phyloP scores from a whole-genome alignment of 2,113 vertebrate genomes.

The Scolopax mira region DNA sequence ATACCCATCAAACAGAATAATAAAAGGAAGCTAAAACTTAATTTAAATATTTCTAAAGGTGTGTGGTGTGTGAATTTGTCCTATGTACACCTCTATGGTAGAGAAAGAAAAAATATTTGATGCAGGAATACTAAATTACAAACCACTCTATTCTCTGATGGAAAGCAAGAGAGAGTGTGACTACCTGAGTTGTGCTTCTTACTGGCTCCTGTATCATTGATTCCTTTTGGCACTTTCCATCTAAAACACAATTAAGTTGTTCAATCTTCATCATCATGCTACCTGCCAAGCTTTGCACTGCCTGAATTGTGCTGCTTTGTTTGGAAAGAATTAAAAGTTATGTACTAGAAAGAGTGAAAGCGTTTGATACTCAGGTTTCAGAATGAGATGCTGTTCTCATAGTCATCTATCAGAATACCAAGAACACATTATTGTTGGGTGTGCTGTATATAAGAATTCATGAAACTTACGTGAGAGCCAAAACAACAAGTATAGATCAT shows the following conservation, averaged over 20 bases:
- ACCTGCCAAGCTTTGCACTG: not conserved
- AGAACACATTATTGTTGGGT: not conserved
- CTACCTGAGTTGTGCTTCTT: not conserved
- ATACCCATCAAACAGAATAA: not conserved
- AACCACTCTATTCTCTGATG: not conserved
- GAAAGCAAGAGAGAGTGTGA: not conserved
- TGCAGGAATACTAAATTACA: not conserved
- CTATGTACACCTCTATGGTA: not conserved
- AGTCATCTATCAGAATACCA: not conserved
- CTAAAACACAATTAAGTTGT: slow-evolving; percentile 17
- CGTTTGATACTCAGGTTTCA: not conserved
- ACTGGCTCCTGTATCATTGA: not conserved
- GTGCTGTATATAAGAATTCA: not conserved
- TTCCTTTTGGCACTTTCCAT: slow-evolving; percentile 44
- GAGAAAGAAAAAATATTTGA: not conserved
- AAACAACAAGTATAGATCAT: not conserved
- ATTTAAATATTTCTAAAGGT: not conserved
- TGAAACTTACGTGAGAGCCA: not conserved
- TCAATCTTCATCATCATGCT: slow-evolving; percentile 34
- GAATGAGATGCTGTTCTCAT: not conserved
- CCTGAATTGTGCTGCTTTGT: not conserved
- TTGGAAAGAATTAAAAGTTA: slow-evolving; percentile 25
- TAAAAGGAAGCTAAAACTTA: not conserved
- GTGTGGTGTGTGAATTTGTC: not conserved
- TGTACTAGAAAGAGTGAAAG: not conserved